A percentile compares a stretch with the other conserved stretches of the same genome.
Conservation (phyloP, 2,888 invertebrate species). For the Pristionchus mayeri region DNA sequence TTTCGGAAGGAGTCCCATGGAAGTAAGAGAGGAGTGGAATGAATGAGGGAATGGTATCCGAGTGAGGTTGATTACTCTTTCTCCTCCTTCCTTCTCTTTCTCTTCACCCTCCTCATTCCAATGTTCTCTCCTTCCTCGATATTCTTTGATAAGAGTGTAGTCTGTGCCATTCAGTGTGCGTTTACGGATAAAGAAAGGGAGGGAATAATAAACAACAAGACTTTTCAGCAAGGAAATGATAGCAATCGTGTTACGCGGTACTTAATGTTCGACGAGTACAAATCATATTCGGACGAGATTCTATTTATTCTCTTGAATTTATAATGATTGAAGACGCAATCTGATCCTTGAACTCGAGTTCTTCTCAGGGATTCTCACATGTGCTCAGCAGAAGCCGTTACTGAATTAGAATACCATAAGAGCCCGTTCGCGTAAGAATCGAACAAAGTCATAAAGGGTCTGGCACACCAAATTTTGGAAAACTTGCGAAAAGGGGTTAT, state of each 20-base stretch:
- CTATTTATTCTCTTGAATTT: slow-evolving; percentile 12
- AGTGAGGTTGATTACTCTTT: not conserved
- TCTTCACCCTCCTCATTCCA: not conserved
- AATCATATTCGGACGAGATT: not conserved
- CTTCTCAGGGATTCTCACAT: not conserved
- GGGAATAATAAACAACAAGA: not conserved
- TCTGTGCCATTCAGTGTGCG: not conserved
- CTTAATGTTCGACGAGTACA: not conserved
- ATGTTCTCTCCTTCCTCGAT: not conserved
- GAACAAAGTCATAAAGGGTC: too few relatives aligned
- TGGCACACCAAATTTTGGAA: too few relatives aligned
- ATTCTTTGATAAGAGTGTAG: not conserved
- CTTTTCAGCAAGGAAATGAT: too few relatives aligned
- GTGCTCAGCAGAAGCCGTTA: not conserved
- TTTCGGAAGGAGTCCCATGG: not conserved
- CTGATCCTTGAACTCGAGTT: not conserved
- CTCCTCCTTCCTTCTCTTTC: not conserved
- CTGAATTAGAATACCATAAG: not conserved
- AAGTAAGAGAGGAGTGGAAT: not conserved
- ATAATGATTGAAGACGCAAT: not conserved
- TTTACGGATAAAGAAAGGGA: not conserved
- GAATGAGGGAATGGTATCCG: not conserved
- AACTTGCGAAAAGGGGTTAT: too few relatives aligned
- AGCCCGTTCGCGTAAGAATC: too few relatives aligned
- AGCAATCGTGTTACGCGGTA: too few relatives aligned